A percentile compares a stretch with the other conserved stretches of the same genome.
phyloP scores from a whole-genome alignment of 1,140 invertebrate species.

The Drosophila bocqueti region DNA sequence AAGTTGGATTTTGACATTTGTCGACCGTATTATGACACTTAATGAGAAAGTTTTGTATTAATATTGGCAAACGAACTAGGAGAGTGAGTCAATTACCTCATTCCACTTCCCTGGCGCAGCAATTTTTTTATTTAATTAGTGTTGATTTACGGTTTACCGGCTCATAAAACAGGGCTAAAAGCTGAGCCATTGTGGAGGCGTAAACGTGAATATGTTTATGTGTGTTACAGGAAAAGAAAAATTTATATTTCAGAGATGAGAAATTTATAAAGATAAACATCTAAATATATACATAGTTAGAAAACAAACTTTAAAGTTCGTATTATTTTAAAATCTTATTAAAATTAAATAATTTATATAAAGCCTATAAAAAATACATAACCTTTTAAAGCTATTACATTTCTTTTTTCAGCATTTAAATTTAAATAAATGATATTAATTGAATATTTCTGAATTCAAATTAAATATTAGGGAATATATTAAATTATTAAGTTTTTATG shows the following conservation, averaged over 20 bases:
- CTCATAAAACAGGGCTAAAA: constrained; percentile 35
- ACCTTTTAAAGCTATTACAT: too few relatives aligned
- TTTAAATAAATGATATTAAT: too few relatives aligned
- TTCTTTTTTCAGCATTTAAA: too few relatives aligned
- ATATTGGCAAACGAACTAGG: constrained; percentile 53
- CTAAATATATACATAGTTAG: not conserved
- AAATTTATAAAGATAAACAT: not conserved
- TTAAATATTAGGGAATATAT: too few relatives aligned
- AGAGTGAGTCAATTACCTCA: constrained; percentile 45
- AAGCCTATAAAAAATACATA: too few relatives aligned
- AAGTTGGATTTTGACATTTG: constrained; percentile 57
- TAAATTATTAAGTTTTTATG: too few relatives aligned
- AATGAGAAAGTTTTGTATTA: constrained; percentile 58
- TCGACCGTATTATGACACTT: constrained; percentile 55
- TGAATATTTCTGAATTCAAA: too few relatives aligned
- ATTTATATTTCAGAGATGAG: too few relatives aligned
- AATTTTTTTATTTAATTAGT: constrained; percentile 77
- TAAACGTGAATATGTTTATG: constrained; percentile 37
- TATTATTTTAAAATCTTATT: not conserved
- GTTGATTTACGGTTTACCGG: constrained; percentile 62
- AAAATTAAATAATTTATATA: not conserved
- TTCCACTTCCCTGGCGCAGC: constrained; percentile 29
- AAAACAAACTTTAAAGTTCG: not conserved
- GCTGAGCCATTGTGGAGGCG: constrained; percentile 24
- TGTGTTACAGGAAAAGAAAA: constrained; percentile 6